These are phyloP conservation scores for Tricholauxania praeusta DNA, from an alignment of 2,888 invertebrate genomes.

Conservation along the genomic window DNA sequence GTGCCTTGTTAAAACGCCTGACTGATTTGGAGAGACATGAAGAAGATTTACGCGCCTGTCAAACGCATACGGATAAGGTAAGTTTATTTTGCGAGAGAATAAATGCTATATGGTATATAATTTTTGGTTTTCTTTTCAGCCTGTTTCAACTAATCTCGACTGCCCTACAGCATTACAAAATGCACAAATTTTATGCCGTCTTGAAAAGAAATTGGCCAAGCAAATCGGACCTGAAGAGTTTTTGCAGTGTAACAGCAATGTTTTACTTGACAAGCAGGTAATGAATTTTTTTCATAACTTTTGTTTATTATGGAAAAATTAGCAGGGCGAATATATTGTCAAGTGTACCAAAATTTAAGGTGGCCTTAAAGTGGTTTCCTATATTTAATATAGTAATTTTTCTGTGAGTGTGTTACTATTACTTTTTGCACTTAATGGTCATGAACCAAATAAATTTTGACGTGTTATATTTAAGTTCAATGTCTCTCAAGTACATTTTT, in stretches of 20 bases:
- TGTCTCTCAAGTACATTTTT: too few species aligned
- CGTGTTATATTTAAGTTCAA: too few species aligned
- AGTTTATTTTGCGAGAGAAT: conserved; percentile 27
- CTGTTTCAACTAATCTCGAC: conserved; percentile 55
- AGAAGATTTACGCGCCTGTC: conserved; percentile 67
- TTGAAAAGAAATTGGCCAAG: conserved; percentile 67
- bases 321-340: too few species aligned
- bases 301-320: too few species aligned
- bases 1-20: conserved; percentile 69
- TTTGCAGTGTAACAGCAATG: conserved; percentile 66
- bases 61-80: conserved; percentile 62
- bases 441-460: too few species aligned
- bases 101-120: background rate
- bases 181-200: conserved; percentile 66
- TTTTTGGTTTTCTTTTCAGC: background rate
- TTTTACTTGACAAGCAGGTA: conserved; percentile 66
- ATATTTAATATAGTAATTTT: too few species aligned
- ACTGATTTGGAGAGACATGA: conserved; percentile 69
- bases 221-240: conserved; percentile 68
- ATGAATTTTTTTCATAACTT: conserved; percentile 20
- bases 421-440: too few species aligned
- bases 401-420: too few species aligned
- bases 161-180: conserved; percentile 66
- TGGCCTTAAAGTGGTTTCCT: too few species aligned
- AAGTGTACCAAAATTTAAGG: too few species aligned